These are phyloP conservation scores for Panthera uncia DNA, from an alignment of 2,113 vertebrate species.

Conservation along the genomic window DNA sequence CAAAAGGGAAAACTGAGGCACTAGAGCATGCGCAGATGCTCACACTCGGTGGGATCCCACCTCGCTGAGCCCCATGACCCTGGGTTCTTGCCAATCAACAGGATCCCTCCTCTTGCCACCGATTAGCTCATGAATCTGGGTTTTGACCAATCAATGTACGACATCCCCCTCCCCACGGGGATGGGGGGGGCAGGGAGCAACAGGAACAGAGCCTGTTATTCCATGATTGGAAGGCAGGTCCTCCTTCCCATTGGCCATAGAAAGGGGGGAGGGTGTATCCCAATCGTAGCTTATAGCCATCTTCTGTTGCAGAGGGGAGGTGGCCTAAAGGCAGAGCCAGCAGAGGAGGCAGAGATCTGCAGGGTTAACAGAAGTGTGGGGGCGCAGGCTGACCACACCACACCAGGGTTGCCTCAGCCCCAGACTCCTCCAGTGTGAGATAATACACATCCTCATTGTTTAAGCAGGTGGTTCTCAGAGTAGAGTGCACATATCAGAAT, in stretches of 20 bases:
- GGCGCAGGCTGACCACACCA: not conserved
- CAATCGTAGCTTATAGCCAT: not conserved
- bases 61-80: accelerated
- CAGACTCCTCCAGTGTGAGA: not conserved
- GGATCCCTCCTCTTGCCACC: not conserved
- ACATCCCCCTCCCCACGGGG: too few species aligned
- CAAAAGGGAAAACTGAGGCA: not conserved
- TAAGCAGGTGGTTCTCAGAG: not conserved
- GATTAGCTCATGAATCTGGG: not conserved
- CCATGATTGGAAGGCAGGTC: not conserved
- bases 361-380: not conserved
- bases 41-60: not conserved
- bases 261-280: not conserved
- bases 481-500: not conserved
- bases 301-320: not conserved
- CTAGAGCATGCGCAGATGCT: not conserved
- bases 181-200: too few species aligned
- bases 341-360: not conserved
- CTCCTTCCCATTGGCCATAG: not conserved
- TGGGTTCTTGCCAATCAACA: not conserved
- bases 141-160: not conserved
- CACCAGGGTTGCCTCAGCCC: too few species aligned
- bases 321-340: not conserved
- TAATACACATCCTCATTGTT: not conserved
- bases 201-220: not conserved